Percentiles rank a stretch among this genome's conserved stretches.
phyloP scores from a whole-genome alignment of 2,888 invertebrate genomes.

The Tanytarsus gracilentus region DNA sequence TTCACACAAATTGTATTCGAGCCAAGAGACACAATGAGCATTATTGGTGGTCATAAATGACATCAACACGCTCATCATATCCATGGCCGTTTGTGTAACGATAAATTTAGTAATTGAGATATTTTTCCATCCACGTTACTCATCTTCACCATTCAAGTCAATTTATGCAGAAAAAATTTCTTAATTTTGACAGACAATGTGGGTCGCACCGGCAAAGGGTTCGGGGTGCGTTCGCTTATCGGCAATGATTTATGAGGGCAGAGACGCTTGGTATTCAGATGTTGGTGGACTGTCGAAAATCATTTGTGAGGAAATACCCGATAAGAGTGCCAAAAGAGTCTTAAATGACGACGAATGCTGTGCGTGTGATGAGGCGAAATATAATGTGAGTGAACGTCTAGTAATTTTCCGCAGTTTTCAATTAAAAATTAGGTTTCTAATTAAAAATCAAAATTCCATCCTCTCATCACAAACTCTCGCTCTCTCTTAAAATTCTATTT shows the following conservation, averaged over 20 bases:
- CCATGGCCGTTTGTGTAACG: no score
- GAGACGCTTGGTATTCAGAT: conserved; percentile 78
- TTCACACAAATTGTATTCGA: no score
- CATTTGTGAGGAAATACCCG: conserved; percentile 66
- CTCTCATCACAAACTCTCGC: background rate
- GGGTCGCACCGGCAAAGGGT: conserved; percentile 79
- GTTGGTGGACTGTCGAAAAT: conserved; percentile 72
- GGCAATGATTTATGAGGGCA: conserved; percentile 78
- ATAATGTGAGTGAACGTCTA: conserved; percentile 52
- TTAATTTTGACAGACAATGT: conserved; percentile 45
- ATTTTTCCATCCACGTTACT: no score
- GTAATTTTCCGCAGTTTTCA: background rate
- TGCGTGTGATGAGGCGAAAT: conserved; percentile 94
- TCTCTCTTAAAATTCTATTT: conserved; percentile 30
- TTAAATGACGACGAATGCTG: conserved; percentile 62
- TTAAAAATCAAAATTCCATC: background rate
- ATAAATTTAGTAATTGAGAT: no score
- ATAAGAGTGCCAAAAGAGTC: conserved; percentile 47
- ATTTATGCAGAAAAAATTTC: background rate
- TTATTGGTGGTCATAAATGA: no score
- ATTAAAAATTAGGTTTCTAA: no score
- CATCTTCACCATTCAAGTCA: no score
- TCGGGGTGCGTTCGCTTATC: conserved; percentile 81
- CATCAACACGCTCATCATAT: no score
- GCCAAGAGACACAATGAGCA: no score